phyloP scores from a whole-genome alignment of 2,888 invertebrate genomes.

The Trissolcus brochymenae region DNA sequence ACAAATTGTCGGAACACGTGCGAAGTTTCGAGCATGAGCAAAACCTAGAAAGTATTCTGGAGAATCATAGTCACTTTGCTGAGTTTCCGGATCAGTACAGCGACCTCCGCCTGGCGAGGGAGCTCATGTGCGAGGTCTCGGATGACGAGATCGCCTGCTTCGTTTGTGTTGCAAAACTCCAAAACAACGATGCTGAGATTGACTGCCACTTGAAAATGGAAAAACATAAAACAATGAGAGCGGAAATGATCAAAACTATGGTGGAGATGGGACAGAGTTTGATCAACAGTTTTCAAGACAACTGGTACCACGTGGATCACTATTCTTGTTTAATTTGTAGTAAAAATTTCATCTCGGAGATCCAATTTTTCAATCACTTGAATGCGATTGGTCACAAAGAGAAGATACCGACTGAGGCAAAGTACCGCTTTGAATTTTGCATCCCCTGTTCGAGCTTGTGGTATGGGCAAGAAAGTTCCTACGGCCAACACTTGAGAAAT shows the following conservation, averaged over 20 bases:
- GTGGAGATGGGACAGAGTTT: not conserved
- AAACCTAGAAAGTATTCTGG: constrained; percentile 46
- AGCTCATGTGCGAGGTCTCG: constrained; percentile 60
- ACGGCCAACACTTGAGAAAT: constrained; percentile 54
- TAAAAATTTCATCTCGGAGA: constrained; percentile 50
- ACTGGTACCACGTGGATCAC: constrained; percentile 61
- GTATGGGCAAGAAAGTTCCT: constrained; percentile 42
- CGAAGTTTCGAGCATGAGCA: constrained; percentile 55
- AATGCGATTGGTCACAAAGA: constrained; percentile 10
- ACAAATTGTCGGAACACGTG: constrained; percentile 27
- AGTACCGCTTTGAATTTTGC: constrained; percentile 54
- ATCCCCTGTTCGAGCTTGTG: constrained; percentile 63
- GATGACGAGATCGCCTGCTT: constrained; percentile 58
- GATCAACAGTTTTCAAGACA: not conserved
- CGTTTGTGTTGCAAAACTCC: constrained; percentile 54
- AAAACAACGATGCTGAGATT: constrained; percentile 49
- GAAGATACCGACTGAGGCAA: not conserved
- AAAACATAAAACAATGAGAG: constrained; percentile 6
- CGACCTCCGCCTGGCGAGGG: constrained; percentile 60
- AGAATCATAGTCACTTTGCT: constrained; percentile 50
- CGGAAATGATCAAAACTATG: not conserved
- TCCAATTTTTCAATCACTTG: constrained; percentile 61
- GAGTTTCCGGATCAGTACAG: constrained; percentile 59
- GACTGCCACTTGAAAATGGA: constrained; percentile 29
- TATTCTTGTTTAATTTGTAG: constrained; percentile 59